Evolutionary conservation across 2,888 invertebrate genomes (phyloP).

Genomic region (Neoaliturus tenellus): DNA sequence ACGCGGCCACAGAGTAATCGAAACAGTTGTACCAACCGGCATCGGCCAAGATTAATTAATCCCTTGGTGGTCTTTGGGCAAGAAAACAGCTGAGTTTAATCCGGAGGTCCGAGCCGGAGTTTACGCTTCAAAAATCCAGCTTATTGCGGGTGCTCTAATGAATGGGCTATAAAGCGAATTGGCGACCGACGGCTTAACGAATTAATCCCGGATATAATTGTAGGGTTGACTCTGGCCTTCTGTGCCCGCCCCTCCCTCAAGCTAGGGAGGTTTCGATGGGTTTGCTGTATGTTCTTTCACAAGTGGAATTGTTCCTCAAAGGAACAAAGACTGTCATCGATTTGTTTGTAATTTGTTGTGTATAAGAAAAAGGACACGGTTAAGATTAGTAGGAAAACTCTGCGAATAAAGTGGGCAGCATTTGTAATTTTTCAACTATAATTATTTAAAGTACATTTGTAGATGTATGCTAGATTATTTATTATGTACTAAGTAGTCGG

Average conservation of each 20-base stretch:
- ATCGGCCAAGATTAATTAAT: slow-evolving; percentile 19
- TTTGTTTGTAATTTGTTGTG: no score
- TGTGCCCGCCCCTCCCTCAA: neutral
- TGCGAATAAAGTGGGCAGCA: no score
- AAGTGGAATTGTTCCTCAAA: no score
- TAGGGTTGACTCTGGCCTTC: slow-evolving; percentile 26
- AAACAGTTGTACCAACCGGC: slow-evolving; percentile 24
- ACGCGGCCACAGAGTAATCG: slow-evolving; percentile 2
- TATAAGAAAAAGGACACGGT: no score
- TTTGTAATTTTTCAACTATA: no score
- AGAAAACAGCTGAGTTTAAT: slow-evolving; percentile 45
- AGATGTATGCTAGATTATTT: no score
- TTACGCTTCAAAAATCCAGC: slow-evolving; percentile 46
- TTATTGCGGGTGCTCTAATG: slow-evolving; percentile 42
- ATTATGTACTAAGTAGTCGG: no score
- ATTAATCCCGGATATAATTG: slow-evolving; percentile 54
- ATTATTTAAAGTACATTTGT: no score
- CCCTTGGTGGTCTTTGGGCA: slow-evolving; percentile 41
- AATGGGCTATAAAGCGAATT: slow-evolving; percentile 41
- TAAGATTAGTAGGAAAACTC: no score
- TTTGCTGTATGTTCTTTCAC: no score
- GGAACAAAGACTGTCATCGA: no score
- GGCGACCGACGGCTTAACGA: slow-evolving; percentile 43
- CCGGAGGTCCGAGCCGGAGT: slow-evolving; percentile 21
- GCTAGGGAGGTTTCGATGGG: neutral